Base-by-base conservation (phyloP, 2,888 invertebrate species). In the Leucania comma region DNA sequence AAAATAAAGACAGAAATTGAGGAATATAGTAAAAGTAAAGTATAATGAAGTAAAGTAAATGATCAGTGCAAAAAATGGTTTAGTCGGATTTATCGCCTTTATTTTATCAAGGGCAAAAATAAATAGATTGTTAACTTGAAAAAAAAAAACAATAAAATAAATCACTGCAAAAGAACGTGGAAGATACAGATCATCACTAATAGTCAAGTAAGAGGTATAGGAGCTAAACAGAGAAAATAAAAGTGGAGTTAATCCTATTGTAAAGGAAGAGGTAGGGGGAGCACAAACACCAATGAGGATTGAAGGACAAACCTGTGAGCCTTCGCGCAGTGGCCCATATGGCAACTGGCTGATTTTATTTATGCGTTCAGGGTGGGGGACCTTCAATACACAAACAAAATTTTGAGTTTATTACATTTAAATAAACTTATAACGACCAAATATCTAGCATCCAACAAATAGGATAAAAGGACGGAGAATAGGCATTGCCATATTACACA, bases 291-390 rank as follows among this genome's bases (percentile, higher is more conserved):
- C 95, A 95, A 96, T 91, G 92, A 94, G 94, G 94, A 94, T 89
- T 88, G 89, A 91, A 91, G 95, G 96, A 96, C 96, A 95, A 96
- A 96, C 96, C 96, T 96, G 96, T 88, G 97, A 96, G 95, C 96
- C 97, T 95, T 97, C 97, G 96, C 96, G 97, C 96, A 96, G 96
- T 93, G 95, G 95, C 96, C 97, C 96, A 96, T 97, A 97, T 96
- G 96, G 96, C 96, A 97, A 96, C 96, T 97, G 97, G 96, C 96
- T 95, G 92, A 95, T 96, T 96, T 96, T 96, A 96, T 94, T 96
- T 90, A 96, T 94, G 95, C 96, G 95, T 95, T 96, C 96, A 94
- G 96, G 96, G 95, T 96, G 96, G 94, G 96, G 96, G 94, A 97
- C 97, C 97, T 97, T 97, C 93, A 96, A 97, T 96, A 96, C 96